phyloP scores from a whole-genome alignment of 2,888 invertebrate species.

The Chalcosyrphus nemorum region DNA sequence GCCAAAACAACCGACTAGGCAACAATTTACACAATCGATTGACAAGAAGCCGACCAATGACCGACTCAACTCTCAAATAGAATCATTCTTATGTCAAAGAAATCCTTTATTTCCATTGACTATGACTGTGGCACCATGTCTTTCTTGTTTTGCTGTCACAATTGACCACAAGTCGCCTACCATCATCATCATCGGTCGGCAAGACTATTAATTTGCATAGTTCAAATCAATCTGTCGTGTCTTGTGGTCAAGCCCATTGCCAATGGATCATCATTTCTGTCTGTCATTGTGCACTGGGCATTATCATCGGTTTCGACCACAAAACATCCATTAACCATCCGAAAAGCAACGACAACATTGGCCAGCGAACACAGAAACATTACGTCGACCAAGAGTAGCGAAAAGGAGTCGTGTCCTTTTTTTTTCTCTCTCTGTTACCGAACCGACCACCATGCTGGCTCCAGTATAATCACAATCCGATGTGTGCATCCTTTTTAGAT shows the following conservation, averaged over 20 bases:
- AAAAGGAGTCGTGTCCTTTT: slow-evolving; percentile 54
- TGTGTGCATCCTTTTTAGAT: slow-evolving; percentile 62
- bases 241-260: slow-evolving; percentile 61
- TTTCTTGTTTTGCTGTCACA: slow-evolving; percentile 28
- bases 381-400: slow-evolving; percentile 56
- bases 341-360: slow-evolving; percentile 36
- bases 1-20: slow-evolving; percentile 40
- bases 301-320: slow-evolving; percentile 49
- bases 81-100: slow-evolving; percentile 7
- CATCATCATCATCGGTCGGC: too few species aligned
- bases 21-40: slow-evolving; percentile 36
- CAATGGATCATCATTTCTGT: slow-evolving; percentile 41
- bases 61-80: too few species aligned
- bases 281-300: slow-evolving; percentile 42
- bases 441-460: slow-evolving; percentile 52
- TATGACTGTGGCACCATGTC: not conserved
- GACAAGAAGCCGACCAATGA: too few species aligned
- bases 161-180: slow-evolving; percentile 55
- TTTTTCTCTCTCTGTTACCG: slow-evolving; percentile 14
- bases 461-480: slow-evolving; percentile 21
- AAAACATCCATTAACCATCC: slow-evolving; percentile 61
- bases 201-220: slow-evolving; percentile 70
- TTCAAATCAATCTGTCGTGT: slow-evolving; percentile 67
- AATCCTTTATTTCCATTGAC: not conserved
- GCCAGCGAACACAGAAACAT: not conserved